Base-by-base conservation (phyloP, 2,113 vertebrate genomes). In the Nestor notabilis region DNA sequence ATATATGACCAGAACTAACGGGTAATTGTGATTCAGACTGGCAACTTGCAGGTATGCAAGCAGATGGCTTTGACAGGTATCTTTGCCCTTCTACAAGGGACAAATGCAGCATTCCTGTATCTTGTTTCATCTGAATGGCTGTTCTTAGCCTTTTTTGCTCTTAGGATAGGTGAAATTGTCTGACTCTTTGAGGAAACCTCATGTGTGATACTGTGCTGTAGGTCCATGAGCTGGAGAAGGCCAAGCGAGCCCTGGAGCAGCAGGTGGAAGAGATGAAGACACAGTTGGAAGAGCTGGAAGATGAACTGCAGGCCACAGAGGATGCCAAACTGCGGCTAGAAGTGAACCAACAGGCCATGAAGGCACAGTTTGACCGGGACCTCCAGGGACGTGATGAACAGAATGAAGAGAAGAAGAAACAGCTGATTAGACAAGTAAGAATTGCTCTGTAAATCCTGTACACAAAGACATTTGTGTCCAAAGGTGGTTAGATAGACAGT, bases 221-320 rank as follows among this genome's bases (percentile, higher is more conserved):
- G 99, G 99, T 99, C 46, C 99, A 99, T 7, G 99, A 99, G 96
- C 96, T 99, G 98, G 99, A 99, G 98, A 99, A 99, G 95, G 97
- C 98, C 4, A 99, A 99, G 96, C 98, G 99, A 39, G 95, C 99
- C 17, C 97, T 99, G 98, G 99, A 99, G 93, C 99, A 99, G 97
- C 99, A 99, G 97, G 98, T 99, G 94, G 99, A 99, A 78, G 99
- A 99, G 98, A 99, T 99, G 99, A 99, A 98, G 97, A 99, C 99
- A 1, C 99, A 99, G 96, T 97, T 99, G 49, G 99, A 99, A 95
- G 99, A 99, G 97, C 98, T 99, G 97, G 99, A 99, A 96, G 99
- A 99, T 10, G 99, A 99, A 93, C 98, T 99, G 41, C 99, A 99
- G 98, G 99, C 98, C 94, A 99, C 99, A 0, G 99, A 99, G 93